phyloP scores from a whole-genome alignment of 1,140 invertebrate species.

The Scaptomyza pallida region DNA sequence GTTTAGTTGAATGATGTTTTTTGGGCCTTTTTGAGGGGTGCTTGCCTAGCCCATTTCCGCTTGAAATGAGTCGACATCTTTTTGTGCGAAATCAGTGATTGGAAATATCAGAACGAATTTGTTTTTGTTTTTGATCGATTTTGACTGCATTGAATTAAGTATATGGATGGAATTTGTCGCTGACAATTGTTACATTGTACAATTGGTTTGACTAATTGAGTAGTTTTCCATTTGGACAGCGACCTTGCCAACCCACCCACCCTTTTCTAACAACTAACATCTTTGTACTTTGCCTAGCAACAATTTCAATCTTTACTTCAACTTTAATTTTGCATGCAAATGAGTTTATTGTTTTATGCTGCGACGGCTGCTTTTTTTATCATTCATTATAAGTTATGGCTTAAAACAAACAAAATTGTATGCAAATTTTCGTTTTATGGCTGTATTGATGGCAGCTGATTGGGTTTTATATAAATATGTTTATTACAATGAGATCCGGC shows the following conservation, averaged over 20 bases:
- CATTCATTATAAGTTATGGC: conserved; percentile 43
- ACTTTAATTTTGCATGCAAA: conserved; percentile 56
- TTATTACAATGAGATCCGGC: conserved; percentile 59
- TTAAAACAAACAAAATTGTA: conserved; percentile 49
- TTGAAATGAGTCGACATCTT: conserved; percentile 43
- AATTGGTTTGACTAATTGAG: conserved; percentile 71
- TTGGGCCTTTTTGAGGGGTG: not conserved
- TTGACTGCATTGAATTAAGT: conserved; percentile 50
- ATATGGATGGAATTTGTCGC: conserved; percentile 60
- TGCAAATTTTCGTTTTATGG: conserved; percentile 63
- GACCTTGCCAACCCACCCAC: conserved; percentile 15
- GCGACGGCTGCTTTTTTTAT: not conserved
- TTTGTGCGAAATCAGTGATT: conserved; percentile 77
- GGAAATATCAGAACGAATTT: conserved; percentile 57
- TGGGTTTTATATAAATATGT: conserved; percentile 33
- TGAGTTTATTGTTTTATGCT: conserved; percentile 67
- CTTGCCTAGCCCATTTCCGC: conserved; percentile 65
- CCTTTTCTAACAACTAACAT: too few species aligned
- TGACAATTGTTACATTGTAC: conserved; percentile 59
- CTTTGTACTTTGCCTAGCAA: conserved; percentile 51
- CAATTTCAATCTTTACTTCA: conserved; percentile 6
- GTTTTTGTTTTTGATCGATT: conserved; percentile 71
- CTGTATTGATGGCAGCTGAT: conserved; percentile 51
- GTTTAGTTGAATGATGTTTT: not conserved
- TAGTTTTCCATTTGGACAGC: conserved; percentile 65